Evolutionary conservation across 1,140 invertebrate genomes (phyloP), one percentile per base, ranked within the genome.

Genomic region (Sesamia nonagrioides): DNA sequence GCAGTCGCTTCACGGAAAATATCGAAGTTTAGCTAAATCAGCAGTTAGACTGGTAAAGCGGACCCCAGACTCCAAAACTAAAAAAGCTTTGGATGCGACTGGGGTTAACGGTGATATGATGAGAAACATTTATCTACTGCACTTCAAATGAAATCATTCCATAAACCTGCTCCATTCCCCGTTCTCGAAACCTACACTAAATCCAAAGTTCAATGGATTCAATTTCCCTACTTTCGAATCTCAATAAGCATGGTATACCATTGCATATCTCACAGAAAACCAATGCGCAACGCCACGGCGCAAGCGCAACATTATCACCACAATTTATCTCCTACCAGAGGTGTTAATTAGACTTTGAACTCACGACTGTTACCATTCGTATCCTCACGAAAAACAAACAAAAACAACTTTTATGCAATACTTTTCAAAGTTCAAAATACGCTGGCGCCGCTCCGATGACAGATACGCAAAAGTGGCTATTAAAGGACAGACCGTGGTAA

Each of bases 261-360:
- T 69, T 60, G 40, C 54, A 61, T 76, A 77, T 77, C 80, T 80
- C 76, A 82, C 83, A 78, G 84, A 86, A 27, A 86, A 86, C 79
- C 86, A 42, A 80, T 78, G 75, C 81, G 84, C 86, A 87, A 88
- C 81, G 82, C 82, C 83, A 83, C 83, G 85, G 85, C 81, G 58
- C 77, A 84, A 85, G 85, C 81, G 58, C 77, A 84, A 85, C 86
- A 85, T 85, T 91, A 93, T 93, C 90, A 74, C 18, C 79, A 83
- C 91, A 92, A 93, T 93, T 93, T 93, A 93, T 93, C 91, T 92
- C 87, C 86, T 88, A 86, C 86, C 86, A 75, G 82, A 92, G 89
- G 91, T 92, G 91, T 93, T 93, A 93, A 93, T 93, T 93, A 93
- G 90, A 84, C 88, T 89, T 89, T 88, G 88, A 89, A 89, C 89